These are phyloP conservation scores for Nibea albiflora DNA, from an alignment of 2,113 vertebrate species.

Conservation along the genomic window DNA sequence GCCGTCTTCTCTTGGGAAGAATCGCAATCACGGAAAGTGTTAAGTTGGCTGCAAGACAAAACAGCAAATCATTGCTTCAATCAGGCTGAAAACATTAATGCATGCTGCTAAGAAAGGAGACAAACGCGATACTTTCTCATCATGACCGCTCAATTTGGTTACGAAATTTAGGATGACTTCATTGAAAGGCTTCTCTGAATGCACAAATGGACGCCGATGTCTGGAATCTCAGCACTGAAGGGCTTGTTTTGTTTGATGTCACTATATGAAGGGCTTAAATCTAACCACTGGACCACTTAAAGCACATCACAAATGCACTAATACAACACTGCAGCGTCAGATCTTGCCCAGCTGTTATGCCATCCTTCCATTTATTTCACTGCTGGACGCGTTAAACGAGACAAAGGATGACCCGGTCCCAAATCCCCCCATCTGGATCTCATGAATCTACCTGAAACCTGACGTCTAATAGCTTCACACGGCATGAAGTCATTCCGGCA, in stretches of 20 bases:
- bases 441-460: conserved; percentile 2
- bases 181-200: neutral
- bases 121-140: neutral
- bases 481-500: neutral
- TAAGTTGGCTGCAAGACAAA: neutral
- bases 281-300: neutral
- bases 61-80: neutral
- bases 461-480: neutral
- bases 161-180: too few species aligned
- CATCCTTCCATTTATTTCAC: conserved; percentile 15
- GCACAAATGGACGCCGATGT: neutral
- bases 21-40: neutral
- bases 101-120: neutral
- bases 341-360: neutral
- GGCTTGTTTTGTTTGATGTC: neutral
- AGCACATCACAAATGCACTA: neutral
- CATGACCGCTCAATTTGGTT: too few species aligned
- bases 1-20: neutral
- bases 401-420: neutral
- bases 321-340: neutral
- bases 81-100: neutral
- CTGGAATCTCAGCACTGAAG: neutral
- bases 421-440: conserved; percentile 18
- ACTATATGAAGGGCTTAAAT: neutral
- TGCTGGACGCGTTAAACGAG: neutral